A percentile compares a stretch with the other conserved stretches of the same genome.
These are phyloP conservation scores for Cerastis rubricosa DNA, from an alignment of 2,888 invertebrate species.

Conservation along the genomic window DNA sequence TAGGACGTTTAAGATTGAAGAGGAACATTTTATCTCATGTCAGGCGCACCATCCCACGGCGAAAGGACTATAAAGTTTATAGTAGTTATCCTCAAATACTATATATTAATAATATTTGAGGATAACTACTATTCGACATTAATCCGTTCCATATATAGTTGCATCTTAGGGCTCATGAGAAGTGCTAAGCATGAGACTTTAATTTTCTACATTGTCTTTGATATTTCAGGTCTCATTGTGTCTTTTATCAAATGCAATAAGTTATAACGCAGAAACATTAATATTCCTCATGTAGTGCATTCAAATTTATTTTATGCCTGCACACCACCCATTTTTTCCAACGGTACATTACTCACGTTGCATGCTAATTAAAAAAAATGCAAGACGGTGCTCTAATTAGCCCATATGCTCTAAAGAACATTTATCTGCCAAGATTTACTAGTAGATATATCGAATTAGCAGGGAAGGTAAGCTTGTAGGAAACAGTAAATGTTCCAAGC, in stretches of 20 bases:
- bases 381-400: conserved; percentile 55
- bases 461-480: conserved; percentile 47
- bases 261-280: not conserved
- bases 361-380: conserved; percentile 61
- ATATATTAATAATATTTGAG: not conserved
- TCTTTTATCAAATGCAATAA: not conserved
- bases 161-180: not conserved
- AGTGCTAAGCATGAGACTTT: not conserved
- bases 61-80: too few species aligned
- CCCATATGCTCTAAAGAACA: conserved; percentile 52
- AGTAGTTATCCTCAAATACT: too few species aligned
- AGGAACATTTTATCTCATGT: too few species aligned
- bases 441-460: conserved; percentile 63
- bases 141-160: not conserved
- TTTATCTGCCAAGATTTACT: conserved; percentile 55
- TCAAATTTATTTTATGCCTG: not conserved
- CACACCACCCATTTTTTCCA: not conserved
- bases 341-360: conserved; percentile 43
- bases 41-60: too few species aligned
- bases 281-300: not conserved
- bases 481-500: conserved; percentile 55
- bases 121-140: not conserved
- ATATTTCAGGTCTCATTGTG: not conserved
- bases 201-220: not conserved
- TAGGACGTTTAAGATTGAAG: too few species aligned